These are phyloP conservation scores for Eurystomus gularis DNA, from an alignment of 2,113 vertebrate species.

Conservation along the genomic window DNA sequence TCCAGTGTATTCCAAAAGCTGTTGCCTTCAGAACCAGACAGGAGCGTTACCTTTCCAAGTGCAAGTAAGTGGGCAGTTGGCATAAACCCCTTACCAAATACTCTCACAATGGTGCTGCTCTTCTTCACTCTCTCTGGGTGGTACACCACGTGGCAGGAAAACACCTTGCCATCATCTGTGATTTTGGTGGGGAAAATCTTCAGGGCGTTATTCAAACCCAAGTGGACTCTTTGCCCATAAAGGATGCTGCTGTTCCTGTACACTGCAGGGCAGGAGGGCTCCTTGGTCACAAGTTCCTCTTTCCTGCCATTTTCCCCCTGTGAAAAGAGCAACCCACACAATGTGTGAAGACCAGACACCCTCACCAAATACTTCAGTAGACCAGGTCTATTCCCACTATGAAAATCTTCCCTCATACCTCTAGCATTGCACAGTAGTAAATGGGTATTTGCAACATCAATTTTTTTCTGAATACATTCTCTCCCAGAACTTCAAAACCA, in stretches of 20 bases:
- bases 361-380: not conserved
- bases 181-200: constrained; percentile 45
- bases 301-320: constrained; percentile 47
- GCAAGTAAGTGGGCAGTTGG: not conserved
- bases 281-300: constrained; percentile 39
- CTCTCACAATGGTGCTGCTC: constrained; percentile 56
- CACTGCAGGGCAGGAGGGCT: not conserved
- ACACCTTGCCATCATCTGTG: constrained; percentile 37
- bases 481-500: not conserved
- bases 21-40: not conserved
- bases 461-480: not conserved
- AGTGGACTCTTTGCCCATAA: not conserved
- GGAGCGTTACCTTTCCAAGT: not conserved
- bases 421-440: not conserved
- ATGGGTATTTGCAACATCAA: not conserved
- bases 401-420: not conserved
- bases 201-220: not conserved
- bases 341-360: not conserved
- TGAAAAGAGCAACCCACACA: not conserved
- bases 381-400: not conserved
- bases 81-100: constrained; percentile 58
- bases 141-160: constrained; percentile 7
- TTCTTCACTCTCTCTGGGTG: constrained; percentile 11
- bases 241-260: not conserved
- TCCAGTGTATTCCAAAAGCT: not conserved